These are phyloP conservation scores for Pteronura brasiliensis DNA, from an alignment of 2,113 vertebrate genomes.

Conservation along the genomic window DNA sequence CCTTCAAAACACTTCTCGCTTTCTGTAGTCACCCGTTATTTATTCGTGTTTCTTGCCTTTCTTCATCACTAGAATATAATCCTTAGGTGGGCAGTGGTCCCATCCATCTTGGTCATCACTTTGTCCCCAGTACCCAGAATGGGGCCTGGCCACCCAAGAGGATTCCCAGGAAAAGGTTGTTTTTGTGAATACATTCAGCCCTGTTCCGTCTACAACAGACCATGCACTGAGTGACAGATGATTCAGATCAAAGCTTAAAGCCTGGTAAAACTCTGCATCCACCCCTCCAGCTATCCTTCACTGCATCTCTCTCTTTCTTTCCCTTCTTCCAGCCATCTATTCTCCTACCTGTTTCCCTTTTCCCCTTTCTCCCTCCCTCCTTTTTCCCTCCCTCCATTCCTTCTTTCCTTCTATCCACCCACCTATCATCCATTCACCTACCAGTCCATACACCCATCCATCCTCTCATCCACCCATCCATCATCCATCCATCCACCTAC, in stretches of 20 bases:
- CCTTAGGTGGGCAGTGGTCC: neutral
- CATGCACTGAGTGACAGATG: neutral
- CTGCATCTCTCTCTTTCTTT: neutral
- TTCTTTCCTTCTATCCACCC: neutral
- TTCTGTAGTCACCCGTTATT: neutral
- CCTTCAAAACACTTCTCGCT: neutral
- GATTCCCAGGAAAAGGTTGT: neutral
- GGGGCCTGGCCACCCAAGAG: neutral
- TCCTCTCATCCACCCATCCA: neutral
- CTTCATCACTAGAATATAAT: neutral
- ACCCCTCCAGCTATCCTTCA: neutral
- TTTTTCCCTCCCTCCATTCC: neutral
- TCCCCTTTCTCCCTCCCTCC: neutral
- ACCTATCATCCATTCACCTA: neutral
- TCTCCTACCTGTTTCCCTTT: neutral
- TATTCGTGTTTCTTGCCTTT: neutral
- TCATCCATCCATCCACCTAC: neutral
- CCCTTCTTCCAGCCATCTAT: neutral
- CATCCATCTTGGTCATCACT: neutral
- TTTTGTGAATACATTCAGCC: neutral
- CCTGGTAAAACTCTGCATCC: neutral
- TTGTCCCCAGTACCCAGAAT: neutral
- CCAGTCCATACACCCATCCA: no score
- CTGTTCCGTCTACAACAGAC: neutral
- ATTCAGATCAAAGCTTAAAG: neutral